Evolutionary conservation across 1,140 invertebrate genomes (phyloP).

Genomic region (Drosophila miranda): DNA sequence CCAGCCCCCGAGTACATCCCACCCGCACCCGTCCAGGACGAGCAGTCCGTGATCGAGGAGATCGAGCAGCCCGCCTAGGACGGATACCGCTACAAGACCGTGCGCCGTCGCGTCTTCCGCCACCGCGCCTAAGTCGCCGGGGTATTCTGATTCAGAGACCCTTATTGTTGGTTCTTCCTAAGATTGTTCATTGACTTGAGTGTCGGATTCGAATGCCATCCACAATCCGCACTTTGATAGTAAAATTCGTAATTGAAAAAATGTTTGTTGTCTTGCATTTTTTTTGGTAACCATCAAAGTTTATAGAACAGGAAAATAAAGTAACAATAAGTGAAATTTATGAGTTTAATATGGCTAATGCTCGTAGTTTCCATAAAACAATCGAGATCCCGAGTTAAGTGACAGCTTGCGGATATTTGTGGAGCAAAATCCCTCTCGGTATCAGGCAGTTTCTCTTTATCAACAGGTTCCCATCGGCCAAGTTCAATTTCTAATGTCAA

Average conservation of each 20-base stretch:
- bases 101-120: slow-evolving; percentile 75
- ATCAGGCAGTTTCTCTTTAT: slow-evolving; percentile 10
- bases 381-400: no score
- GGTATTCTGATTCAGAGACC: no score
- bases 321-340: not conserved
- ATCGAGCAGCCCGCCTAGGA: slow-evolving; percentile 72
- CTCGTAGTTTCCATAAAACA: no score
- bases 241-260: slow-evolving; percentile 23
- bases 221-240: slow-evolving; percentile 26
- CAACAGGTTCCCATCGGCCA: slow-evolving; percentile 25
- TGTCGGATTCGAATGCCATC: slow-evolving; percentile 14
- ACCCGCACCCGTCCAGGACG: slow-evolving; percentile 43
- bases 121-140: slow-evolving; percentile 52
- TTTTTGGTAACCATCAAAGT: slow-evolving; percentile 35
- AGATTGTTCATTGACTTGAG: slow-evolving; percentile 51
- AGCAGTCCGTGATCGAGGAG: slow-evolving; percentile 55
- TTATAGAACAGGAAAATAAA: slow-evolving; percentile 34
- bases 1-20: slow-evolving; percentile 45
- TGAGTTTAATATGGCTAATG: no score
- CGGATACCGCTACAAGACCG: slow-evolving; percentile 77
- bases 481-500: slow-evolving; percentile 36
- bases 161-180: not conserved
- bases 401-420: no score
- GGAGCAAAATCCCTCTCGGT: no score
- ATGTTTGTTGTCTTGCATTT: slow-evolving; percentile 34